Evolutionary conservation across 2,888 invertebrate genomes (phyloP).

Genomic region (Belgica antarctica): DNA sequence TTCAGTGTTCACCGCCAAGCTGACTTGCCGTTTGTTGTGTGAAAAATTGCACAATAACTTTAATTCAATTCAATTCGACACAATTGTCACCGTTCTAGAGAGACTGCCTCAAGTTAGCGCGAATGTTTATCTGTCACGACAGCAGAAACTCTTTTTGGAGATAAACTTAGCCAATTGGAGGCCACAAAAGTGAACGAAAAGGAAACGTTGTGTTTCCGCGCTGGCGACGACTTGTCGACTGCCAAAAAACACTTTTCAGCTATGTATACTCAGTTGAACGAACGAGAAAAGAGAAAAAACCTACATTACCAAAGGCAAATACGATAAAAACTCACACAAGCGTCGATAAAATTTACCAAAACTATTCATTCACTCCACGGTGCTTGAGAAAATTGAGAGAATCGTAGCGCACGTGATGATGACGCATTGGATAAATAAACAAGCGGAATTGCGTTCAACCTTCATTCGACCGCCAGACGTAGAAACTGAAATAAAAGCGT

Average conservation of each 20-base stretch:
- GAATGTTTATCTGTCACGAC: background rate
- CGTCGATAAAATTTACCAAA: background rate
- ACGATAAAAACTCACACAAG: conserved; percentile 7
- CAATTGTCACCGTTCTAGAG: background rate
- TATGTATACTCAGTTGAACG: background rate
- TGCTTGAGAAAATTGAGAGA: background rate
- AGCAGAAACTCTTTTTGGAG: background rate
- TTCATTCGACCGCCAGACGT: background rate
- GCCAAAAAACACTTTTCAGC: conserved; percentile 18
- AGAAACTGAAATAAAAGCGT: background rate
- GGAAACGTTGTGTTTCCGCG: background rate
- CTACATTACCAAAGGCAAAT: no score
- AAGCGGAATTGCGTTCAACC: background rate
- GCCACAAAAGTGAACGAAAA: background rate
- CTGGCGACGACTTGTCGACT: conserved; percentile 24
- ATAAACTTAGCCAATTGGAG: background rate
- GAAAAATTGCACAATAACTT: conserved; percentile 2
- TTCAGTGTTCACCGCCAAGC: background rate
- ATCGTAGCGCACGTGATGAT: background rate
- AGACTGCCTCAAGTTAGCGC: no score
- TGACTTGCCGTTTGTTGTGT: no score
- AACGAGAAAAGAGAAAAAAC: background rate
- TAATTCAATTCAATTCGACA: background rate
- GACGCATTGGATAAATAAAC: background rate
- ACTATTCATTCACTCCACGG: background rate